Evolutionary conservation across 2,113 vertebrate genomes (phyloP), one percentile per base, ranked within the genome.

Genomic region (Synchiropus splendidus): DNA sequence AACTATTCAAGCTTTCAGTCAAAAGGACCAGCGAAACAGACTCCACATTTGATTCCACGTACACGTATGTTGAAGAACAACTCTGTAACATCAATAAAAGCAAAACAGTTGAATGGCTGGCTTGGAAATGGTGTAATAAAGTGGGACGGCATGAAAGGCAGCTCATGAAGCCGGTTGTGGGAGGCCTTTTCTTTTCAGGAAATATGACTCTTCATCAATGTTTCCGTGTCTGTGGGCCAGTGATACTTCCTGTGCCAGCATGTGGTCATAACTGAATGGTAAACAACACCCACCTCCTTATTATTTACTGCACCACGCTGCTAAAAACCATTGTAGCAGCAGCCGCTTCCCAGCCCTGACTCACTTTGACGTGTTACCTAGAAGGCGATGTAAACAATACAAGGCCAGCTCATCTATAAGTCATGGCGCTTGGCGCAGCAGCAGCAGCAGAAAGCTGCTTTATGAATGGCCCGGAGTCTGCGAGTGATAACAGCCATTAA

Each of bases 401-500:
- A 50, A n/a, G n/a, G 81, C 82, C 85, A 88, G 86, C 86, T 90
- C 89, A 92, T 84, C 90, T 89, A 90, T 90, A 92, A 92, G 89
- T 89, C 89, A 92, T 90, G 87, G 86, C 85, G 84, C 89, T 91
- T 87, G 84, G 58, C 80, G 77, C 66, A 71, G 81, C 69, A 83
- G 81, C 75, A 73, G 83, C 75, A 72, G 65, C 70, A 83, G 78
- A 81, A 85, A 79, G 81, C 85, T 81, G 84, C 84, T 72, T 83
- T 89, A 89, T 89, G 86, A 89, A 88, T 79, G 85, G 83, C 84
- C 75, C 83, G 64, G 80, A 83, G 85, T 83, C 86, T 83, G 81
- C 87, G 87, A 91, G 90, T 89, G 89, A 94, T 90, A 92, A 93
- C 87, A 83, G 86, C 86, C 86, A 85, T 93, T 90, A 92, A 92